These are phyloP conservation scores for Trachurus trachurus DNA, from an alignment of 2,797 vertebrate species.

Conservation along the genomic window DNA sequence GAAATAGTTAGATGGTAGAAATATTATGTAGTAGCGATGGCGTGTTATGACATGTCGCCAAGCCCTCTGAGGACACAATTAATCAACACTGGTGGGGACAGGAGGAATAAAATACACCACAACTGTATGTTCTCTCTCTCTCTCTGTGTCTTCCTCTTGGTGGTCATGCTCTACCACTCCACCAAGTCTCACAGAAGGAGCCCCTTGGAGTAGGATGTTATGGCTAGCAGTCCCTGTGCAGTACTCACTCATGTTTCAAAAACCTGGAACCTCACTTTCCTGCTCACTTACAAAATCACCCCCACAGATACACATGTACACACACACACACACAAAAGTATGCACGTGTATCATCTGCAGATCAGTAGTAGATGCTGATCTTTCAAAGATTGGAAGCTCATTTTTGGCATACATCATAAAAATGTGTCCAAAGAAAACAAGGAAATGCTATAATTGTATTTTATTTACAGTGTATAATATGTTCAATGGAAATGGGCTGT, in stretches of 20 bases:
- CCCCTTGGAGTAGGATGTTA: conserved; percentile 67
- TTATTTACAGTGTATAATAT: too few species aligned
- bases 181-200: conserved; percentile 26
- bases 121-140: conserved; percentile 11
- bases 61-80: conserved; percentile 53
- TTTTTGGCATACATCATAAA: too few species aligned
- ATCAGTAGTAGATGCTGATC: too few species aligned
- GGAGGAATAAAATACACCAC: conserved; percentile 43
- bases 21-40: conserved; percentile 59
- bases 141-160: background rate
- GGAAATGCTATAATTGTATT: too few species aligned
- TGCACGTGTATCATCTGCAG: conserved; percentile 27
- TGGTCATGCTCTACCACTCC: conserved; percentile 14
- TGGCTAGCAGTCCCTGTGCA: conserved; percentile 63
- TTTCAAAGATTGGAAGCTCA: too few species aligned
- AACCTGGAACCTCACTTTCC: conserved; percentile 58
- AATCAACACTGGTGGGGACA: conserved; percentile 61
- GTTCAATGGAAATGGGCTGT: too few species aligned
- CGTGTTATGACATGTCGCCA: conserved; percentile 57
- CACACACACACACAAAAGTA: background rate
- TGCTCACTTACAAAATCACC: conserved; percentile 16
- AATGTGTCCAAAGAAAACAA: too few species aligned
- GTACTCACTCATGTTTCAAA: conserved; percentile 66
- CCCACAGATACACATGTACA: background rate
- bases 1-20: conserved; percentile 52